Base-by-base conservation (phyloP, 2,888 invertebrate species). In the Brachypalpus laphriformis region DNA sequence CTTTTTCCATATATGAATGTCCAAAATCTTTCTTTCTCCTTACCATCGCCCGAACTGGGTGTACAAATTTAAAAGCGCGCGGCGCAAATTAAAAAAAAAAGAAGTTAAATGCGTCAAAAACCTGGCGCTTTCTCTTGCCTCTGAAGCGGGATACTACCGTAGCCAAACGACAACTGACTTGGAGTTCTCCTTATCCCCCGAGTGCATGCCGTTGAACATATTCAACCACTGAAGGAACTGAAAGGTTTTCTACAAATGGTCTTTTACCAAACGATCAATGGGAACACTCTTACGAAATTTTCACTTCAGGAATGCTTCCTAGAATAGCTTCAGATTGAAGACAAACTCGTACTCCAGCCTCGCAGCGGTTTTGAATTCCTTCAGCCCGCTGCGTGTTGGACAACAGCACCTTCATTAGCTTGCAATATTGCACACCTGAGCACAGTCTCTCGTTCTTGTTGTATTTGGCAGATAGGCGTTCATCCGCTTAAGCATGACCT, bases 221-320 rank as follows among this genome's bases (percentile, higher is more conserved):
- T 99, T 99, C 94, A 99, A 99, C 99, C 99, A 99, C 93, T 99
- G 99, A 89, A 99, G 95, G 93, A 99, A 99, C 93, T 99, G 99
- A 94, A 99, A 99, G 94, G 99, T 99, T 94, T 99, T 99, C 94
- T 99, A 99, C 93, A 99, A 99, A 89, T 98, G 96, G 90, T 97
- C 98, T 94, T 98, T 99, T 91, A 98, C 96, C 93, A 99, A 94
- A 57, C 90, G 90, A 86, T 92, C 92, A 71, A 92, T 90, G 1
- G 92, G 92, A 42, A 92, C 91, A 8, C 90, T 89, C 87, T 99
- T 99, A 92, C 99, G 99, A 88, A 99, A 97, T 89, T 95, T 95
- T 94, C 98, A 96, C 93, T 97, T 98, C 92, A 97, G 97, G 92
- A 99, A 99, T 25, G 96, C 95, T 40, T 96, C 97, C 93, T 99